These are phyloP conservation scores for Onychostoma macrolepis DNA, from an alignment of 2,113 vertebrate species.

Conservation along the genomic window DNA sequence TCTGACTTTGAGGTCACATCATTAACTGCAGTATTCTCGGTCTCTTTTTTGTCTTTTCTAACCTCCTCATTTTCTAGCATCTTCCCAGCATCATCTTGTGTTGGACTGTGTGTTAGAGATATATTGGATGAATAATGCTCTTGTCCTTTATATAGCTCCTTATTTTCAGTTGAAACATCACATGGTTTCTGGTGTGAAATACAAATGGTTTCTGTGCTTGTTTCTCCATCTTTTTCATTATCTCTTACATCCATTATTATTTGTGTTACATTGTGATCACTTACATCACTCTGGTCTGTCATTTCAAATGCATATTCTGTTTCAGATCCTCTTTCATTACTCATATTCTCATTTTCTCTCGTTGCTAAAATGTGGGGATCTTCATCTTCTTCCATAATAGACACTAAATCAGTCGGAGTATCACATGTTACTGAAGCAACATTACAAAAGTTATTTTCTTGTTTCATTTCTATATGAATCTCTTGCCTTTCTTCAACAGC, in stretches of 20 bases:
- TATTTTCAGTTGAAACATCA: not conserved
- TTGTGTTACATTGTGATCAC: not conserved
- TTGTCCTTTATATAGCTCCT: not conserved
- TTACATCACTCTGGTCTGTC: not conserved
- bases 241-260: not conserved
- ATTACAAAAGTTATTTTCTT: not conserved
- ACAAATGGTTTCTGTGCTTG: not conserved
- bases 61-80: conserved; percentile 10
- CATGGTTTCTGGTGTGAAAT: not conserved
- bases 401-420: not conserved
- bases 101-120: not conserved
- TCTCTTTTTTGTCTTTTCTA: not conserved
- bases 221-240: not conserved
- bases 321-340: conserved; percentile 14
- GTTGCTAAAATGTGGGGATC: not conserved
- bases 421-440: not conserved
- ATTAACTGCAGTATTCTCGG: not conserved
- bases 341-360: not conserved
- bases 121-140: not conserved
- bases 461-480: not conserved
- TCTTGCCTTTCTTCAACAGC: not conserved
- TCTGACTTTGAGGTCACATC: conserved; percentile 11
- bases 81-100: conserved; percentile 4
- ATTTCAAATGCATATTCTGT: conserved; percentile 9
- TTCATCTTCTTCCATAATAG: not conserved